Base-by-base conservation (phyloP, 2,113 vertebrate species). In the Pseudopipra pipra region DNA sequence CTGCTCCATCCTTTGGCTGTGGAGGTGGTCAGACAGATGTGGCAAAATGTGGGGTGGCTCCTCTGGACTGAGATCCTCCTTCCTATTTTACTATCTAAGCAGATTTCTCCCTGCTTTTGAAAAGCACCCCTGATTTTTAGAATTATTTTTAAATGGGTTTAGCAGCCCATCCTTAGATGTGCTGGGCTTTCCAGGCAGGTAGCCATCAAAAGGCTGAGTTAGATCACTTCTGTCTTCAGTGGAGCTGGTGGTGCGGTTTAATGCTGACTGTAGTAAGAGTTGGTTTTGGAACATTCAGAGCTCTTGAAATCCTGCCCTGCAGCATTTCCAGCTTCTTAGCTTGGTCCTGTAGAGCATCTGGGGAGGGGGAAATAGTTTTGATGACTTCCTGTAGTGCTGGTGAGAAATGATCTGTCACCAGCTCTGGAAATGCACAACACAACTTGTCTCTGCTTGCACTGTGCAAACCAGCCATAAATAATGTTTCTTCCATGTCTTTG, bases 341-440 rank as follows among this genome's bases (percentile, higher is more conserved):
- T 59, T 83, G 47, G 52, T 75, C 37, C 28, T 75, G 22, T n/a
- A 61, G 83, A 87, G 54, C 66, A 58, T 90, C 67, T 83, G 52
- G 33, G 54, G 55, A 58, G 51, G 35, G 49, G 52, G 61, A 52
- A 49, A 84, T 85, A 58, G 63, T 86, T 97, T 85, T 2, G 14
- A 77, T 87, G 84, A 59, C 73, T 96, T 95, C 90, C 91, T 91
- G 35, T 76, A 75, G 80, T 28, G 47, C 59, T 90, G 43, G 71
- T 95, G 91, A 96, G 91, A 95, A 96, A 93, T 92, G 24, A 61
- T 92, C 79, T 95, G 87, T 96, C 63, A 80, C 71, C 47, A 72
- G 41, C 76, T 49, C 70, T 91, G 77, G 85, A 88, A 70, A 27
- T 49, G 79, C 61, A 49, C 65, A 89, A 47, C 55, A 30, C 67